These are phyloP conservation scores for Chaetoderma sp. DNA, from an alignment of 2,888 invertebrate genomes.

Conservation along the genomic window DNA sequence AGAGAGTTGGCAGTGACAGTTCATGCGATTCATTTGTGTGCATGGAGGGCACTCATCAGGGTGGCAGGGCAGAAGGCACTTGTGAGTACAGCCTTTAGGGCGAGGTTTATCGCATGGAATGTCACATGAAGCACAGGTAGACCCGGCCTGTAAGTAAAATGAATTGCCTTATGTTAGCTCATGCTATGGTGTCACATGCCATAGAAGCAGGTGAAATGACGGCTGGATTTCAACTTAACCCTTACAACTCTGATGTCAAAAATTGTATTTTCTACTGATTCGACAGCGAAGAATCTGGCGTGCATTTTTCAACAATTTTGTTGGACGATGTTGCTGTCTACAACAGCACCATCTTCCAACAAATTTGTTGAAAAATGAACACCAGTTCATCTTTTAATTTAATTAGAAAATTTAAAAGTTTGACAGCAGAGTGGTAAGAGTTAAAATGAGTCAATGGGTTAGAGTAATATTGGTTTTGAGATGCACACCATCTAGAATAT, in stretches of 20 bases:
- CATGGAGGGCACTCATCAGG: slow-evolving; percentile 82
- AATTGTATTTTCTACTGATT: too few relatives aligned
- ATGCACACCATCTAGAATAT: too few relatives aligned
- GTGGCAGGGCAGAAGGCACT: slow-evolving; percentile 76
- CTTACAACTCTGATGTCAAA: too few relatives aligned
- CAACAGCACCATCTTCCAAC: too few relatives aligned
- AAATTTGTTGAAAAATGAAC: too few relatives aligned
- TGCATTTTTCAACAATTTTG: too few relatives aligned
- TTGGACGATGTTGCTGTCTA: too few relatives aligned
- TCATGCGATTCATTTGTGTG: slow-evolving; percentile 68
- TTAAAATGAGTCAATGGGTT: neutral
- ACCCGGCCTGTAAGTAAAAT: slow-evolving; percentile 56
- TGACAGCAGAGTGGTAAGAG: too few relatives aligned
- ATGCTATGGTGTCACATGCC: slow-evolving; percentile 53
- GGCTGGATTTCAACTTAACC: neutral
- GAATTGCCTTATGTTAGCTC: slow-evolving; percentile 59
- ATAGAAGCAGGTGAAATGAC: neutral
- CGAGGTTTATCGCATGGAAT: slow-evolving; percentile 70
- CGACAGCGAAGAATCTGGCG: too few relatives aligned
- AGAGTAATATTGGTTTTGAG: too few relatives aligned
- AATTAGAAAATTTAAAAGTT: too few relatives aligned
- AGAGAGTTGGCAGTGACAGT: slow-evolving; percentile 86
- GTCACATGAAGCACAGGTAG: slow-evolving; percentile 66
- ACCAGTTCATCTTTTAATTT: too few relatives aligned
- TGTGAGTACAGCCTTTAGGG: slow-evolving; percentile 78